Percentiles rank a stretch among this genome's conserved stretches.
Conservation (phyloP, 2,888 invertebrate species). For the Timema cristinae region DNA sequence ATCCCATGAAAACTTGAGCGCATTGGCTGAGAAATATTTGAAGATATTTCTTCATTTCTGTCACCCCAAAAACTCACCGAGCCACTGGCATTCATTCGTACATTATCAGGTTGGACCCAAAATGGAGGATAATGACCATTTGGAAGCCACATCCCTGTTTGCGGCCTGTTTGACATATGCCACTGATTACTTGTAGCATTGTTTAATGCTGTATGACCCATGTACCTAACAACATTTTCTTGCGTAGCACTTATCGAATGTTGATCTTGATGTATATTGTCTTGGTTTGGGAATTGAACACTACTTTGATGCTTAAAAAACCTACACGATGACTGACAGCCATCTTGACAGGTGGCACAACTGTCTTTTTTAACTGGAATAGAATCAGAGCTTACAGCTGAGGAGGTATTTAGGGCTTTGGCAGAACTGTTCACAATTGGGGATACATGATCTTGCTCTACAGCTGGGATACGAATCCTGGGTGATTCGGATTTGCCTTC, state of each 20-base stretch:
- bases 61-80: slow-evolving; percentile 6
- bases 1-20: too few relatives aligned
- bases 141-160: slow-evolving; percentile 20
- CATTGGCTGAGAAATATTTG: background rate
- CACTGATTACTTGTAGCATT: slow-evolving; percentile 8
- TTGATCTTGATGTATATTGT: background rate
- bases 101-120: slow-evolving; percentile 17
- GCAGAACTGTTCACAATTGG: too few relatives aligned
- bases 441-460: too few relatives aligned
- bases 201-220: slow-evolving; percentile 16
- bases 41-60: background rate
- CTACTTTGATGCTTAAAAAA: slow-evolving; percentile 1
- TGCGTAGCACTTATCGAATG: background rate
- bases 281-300: slow-evolving; percentile 14
- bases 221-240: slow-evolving; percentile 25
- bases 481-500: too few relatives aligned
- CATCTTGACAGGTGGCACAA: slow-evolving; percentile 18
- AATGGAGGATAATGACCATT: slow-evolving; percentile 18
- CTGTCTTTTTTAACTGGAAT: slow-evolving; percentile 11
- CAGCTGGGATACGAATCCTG: too few relatives aligned
- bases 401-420: too few relatives aligned
- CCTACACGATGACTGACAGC: slow-evolving; percentile 18
- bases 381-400: background rate
- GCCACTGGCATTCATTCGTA: background rate
- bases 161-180: slow-evolving; percentile 5